Percentiles rank a stretch among this genome's conserved stretches.
These are phyloP conservation scores for Scaptomyza montana DNA, from an alignment of 1,140 invertebrate genomes.

Conservation along the genomic window DNA sequence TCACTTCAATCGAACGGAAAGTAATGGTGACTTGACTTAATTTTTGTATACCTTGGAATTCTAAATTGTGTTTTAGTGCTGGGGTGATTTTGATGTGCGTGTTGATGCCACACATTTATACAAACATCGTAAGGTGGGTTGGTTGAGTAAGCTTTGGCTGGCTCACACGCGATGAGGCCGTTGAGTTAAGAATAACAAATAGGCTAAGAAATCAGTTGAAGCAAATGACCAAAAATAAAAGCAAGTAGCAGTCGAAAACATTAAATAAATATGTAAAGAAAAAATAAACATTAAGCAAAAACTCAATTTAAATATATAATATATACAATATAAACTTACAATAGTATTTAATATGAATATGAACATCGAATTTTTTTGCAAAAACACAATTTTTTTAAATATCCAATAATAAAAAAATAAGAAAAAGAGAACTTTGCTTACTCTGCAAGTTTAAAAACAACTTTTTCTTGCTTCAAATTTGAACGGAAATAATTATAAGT, in stretches of 20 bases:
- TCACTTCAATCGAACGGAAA: slow-evolving; percentile 66
- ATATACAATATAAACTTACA: no score
- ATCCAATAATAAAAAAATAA: no score
- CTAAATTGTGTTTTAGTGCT: no score
- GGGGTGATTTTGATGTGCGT: slow-evolving; percentile 28
- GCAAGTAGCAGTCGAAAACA: neutral
- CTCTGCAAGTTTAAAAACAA: no score
- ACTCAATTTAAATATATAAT: neutral
- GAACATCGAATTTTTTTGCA: no score
- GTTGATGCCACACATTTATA: slow-evolving; percentile 42
- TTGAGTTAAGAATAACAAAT: slow-evolving; percentile 67
- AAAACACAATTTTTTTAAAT: no score
- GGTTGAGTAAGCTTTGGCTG: neutral
- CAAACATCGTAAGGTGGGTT: neutral
- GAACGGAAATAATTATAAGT: slow-evolving; percentile 14
- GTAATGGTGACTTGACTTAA: slow-evolving; percentile 44
- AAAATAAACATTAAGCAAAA: neutral
- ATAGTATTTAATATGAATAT: no score
- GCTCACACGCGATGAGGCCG: slow-evolving; percentile 61
- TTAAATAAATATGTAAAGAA: no score
- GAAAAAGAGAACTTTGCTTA: no score
- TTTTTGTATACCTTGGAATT: neutral
- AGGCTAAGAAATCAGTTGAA: slow-evolving; percentile 33
- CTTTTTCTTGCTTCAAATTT: neutral
- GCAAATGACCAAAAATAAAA: slow-evolving; percentile 17